Base-by-base conservation (phyloP, 2,888 invertebrate genomes). In the Kryphioiulus occultus region DNA sequence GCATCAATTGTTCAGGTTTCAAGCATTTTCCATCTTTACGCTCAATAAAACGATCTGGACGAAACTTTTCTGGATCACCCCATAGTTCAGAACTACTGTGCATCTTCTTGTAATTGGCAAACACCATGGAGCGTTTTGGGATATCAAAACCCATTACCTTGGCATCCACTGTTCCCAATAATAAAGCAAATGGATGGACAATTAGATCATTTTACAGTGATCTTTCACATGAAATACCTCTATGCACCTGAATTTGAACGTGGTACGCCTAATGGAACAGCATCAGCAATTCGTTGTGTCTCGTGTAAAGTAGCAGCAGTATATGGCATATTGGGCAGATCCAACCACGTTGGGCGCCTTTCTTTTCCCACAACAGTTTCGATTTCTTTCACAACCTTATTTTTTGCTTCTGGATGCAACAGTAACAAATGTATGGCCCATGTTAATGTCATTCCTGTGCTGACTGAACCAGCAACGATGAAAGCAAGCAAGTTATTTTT, bases 31-130 rank as follows among this genome's bases (percentile, higher is more conserved):
- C 86, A 68, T 30, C 35, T 39, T 39, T 85, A 19, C 19, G 39
- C n/a, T 68, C 86, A 86, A 86, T 86, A 35, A 86, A 86, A 4
- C 86, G 86, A 42, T 86, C 86, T n/a, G 86, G 86, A 32, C 86
- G 26, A 59, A 86, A 86, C 10, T 68, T 68, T 5, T 86, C 86
- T n/a, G 86, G 86, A 17, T 86, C 86, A 32, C 68, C 68, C 86
- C 86, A 86, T 7, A 86, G 32, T n/a, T 59, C 35, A 26, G 59
- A 22, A 32, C 59, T 59, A 22, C 19, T 53, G 35, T 86, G 86
- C 26, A 86, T 17, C 19, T 68, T 68, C 17, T 26, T 68, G 22
- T 53, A 68, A 39, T 68, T 68, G 22, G 59, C 35, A 32, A 59
- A 68, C 2, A 86, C 68, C 26, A 35, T 86, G 15, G 59, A 44